Conservation (phyloP, 2,797 vertebrate genomes). For the Chromis chromis region DNA sequence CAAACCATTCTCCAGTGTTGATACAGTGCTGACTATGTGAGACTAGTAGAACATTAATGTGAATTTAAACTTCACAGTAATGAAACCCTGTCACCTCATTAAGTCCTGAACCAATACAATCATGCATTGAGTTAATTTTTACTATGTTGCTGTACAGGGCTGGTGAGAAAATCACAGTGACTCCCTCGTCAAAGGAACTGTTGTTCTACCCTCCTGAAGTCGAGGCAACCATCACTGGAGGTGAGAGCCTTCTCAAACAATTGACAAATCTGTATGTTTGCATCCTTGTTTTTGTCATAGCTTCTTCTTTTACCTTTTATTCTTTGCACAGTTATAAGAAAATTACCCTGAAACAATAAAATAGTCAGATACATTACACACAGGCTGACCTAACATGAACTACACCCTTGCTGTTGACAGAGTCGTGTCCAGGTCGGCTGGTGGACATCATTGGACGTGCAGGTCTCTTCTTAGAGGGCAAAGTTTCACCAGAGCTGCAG, state of each 20-base stretch:
- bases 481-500: constrained; percentile 91
- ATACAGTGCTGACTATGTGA: too few relatives aligned
- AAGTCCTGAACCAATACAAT: background rate
- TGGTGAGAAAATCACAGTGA: constrained; percentile 96
- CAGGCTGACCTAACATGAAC: background rate
- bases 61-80: background rate
- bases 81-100: background rate
- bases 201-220: constrained; percentile 96
- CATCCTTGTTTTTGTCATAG: background rate
- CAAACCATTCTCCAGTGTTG: too few relatives aligned
- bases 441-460: constrained; percentile 94
- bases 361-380: background rate
- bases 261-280: too few relatives aligned
- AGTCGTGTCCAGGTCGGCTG: constrained; percentile 94
- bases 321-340: background rate
- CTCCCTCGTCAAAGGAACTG: constrained; percentile 94
- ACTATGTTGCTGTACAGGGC: constrained; percentile 81
- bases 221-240: constrained; percentile 94
- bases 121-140: constrained; percentile 5
- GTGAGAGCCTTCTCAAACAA: constrained; percentile 70
- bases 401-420: constrained; percentile 68
- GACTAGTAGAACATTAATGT: background rate
- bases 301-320: background rate
- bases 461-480: constrained; percentile 94
- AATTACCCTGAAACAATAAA: background rate